These are phyloP conservation scores for Caenorhabditis sp. DNA, from an alignment of 2,888 invertebrate genomes.

Conservation along the genomic window DNA sequence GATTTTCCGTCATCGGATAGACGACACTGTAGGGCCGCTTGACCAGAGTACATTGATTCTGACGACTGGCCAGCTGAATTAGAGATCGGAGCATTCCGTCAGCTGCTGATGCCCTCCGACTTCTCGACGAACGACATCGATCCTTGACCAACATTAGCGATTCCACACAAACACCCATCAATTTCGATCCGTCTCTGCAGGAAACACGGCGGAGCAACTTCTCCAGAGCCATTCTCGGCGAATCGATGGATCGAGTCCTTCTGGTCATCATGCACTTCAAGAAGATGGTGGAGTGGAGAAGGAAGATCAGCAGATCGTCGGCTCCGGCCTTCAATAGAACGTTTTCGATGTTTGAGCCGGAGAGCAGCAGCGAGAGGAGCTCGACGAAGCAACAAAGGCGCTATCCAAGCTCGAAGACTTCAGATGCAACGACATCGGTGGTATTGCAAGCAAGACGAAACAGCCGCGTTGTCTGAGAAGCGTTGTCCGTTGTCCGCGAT, in stretches of 20 bases:
- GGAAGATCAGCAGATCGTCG: no score
- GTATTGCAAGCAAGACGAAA: no score
- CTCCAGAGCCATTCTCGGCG: no score
- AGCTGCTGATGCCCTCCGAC: slow-evolving; percentile 68
- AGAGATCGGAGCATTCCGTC: slow-evolving; percentile 70
- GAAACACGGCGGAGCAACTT: slow-evolving; percentile 66
- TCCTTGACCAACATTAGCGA: slow-evolving; percentile 43
- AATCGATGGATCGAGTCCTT: no score
- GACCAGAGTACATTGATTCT: slow-evolving; percentile 85
- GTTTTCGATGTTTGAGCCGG: no score
- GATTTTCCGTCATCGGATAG: slow-evolving; percentile 93
- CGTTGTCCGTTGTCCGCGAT: slow-evolving; percentile 59
- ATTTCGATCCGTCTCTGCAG: slow-evolving; percentile 57
- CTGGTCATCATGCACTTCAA: no score
- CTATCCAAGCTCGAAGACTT: slow-evolving; percentile 65
- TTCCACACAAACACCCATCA: no score
- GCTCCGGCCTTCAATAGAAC: no score
- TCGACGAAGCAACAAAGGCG: no score
- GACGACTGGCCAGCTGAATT: slow-evolving; percentile 69
- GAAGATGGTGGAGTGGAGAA: no score
- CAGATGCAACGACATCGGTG: slow-evolving; percentile 39
- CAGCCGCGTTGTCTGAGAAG: slow-evolving; percentile 63
- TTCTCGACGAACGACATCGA: slow-evolving; percentile 39
- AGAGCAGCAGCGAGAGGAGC: no score
- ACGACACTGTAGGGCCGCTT: slow-evolving; percentile 90